Evolutionary conservation across 2,113 vertebrate species (phyloP).

Genomic region (Scophthalmus maximus): DNA sequence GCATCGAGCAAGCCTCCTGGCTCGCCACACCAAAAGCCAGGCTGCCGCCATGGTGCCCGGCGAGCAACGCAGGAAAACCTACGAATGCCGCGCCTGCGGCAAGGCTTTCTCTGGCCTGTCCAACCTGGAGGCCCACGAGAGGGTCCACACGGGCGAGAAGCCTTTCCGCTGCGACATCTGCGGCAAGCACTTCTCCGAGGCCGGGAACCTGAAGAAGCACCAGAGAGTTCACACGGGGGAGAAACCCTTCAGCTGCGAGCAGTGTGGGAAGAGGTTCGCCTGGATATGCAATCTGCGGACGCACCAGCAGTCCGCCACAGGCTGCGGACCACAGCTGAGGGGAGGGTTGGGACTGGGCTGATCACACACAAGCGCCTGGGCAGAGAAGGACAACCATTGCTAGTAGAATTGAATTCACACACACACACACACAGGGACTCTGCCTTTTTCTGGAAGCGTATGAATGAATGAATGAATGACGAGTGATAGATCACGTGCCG

Average conservation of each 20-base stretch:
- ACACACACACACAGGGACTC: not conserved
- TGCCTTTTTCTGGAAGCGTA: not conserved
- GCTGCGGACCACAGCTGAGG: slow-evolving; percentile 51
- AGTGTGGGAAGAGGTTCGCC: slow-evolving; percentile 78
- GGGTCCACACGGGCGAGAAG: slow-evolving; percentile 81
- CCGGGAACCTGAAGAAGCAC: slow-evolving; percentile 82
- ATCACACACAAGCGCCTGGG: not conserved
- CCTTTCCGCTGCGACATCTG: slow-evolving; percentile 77
- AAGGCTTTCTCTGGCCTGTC: slow-evolving; percentile 77
- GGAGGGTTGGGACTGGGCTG: slow-evolving; percentile 16
- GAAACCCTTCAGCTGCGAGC: slow-evolving; percentile 76
- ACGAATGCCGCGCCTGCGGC: slow-evolving; percentile 74
- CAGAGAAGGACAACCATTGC: not conserved
- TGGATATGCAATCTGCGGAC: slow-evolving; percentile 82
- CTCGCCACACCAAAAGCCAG: not conserved
- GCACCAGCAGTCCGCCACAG: slow-evolving; percentile 75
- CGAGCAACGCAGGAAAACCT: slow-evolving; percentile 62
- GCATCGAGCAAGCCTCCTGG: slow-evolving; percentile 9
- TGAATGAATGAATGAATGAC: too few relatives aligned
- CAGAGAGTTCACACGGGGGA: slow-evolving; percentile 82
- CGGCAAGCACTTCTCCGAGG: slow-evolving; percentile 79
- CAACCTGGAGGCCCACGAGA: slow-evolving; percentile 77
- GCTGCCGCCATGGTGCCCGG: rapidly evolving
- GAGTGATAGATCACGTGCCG: too few relatives aligned
- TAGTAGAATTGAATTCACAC: not conserved